Percentiles rank a stretch among this genome's conserved stretches.
Conservation (phyloP, 2,113 vertebrate genomes). For the Phalacrocorax aristotelis region DNA sequence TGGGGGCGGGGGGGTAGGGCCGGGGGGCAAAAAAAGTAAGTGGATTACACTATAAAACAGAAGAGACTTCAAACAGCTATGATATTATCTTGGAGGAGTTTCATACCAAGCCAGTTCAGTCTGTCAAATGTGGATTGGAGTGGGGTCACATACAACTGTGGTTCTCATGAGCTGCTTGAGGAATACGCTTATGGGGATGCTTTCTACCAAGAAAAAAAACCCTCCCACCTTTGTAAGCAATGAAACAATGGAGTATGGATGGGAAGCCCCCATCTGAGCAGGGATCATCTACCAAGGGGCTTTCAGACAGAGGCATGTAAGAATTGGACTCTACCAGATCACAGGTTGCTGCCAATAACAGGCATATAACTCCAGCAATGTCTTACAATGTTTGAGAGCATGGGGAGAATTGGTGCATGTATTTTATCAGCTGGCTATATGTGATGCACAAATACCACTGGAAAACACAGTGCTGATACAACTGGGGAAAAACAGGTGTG, state of each 20-base stretch:
- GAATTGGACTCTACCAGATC: not conserved
- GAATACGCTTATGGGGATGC: not conserved
- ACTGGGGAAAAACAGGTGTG: not conserved
- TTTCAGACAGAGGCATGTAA: not conserved
- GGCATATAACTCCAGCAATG: fast-evolving
- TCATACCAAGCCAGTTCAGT: not conserved
- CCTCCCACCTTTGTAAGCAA: not conserved
- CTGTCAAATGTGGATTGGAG: not conserved
- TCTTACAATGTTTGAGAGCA: not conserved
- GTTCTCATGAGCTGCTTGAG: not conserved
- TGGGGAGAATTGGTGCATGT: fast-evolving
- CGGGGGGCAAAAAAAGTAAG: no score
- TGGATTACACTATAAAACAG: not conserved
- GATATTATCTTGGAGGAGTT: not conserved
- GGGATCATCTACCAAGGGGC: not conserved
- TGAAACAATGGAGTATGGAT: not conserved
- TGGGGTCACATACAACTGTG: not conserved
- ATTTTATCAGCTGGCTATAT: not conserved
- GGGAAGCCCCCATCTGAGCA: not conserved
- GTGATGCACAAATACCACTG: not conserved
- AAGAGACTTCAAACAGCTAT: not conserved
- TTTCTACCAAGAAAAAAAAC: not conserved
- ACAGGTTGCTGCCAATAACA: not conserved
- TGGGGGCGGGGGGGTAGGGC: no score
- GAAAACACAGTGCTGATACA: not conserved